Base-by-base conservation (phyloP, 2,888 invertebrate species). In the Sesamia inferens region DNA sequence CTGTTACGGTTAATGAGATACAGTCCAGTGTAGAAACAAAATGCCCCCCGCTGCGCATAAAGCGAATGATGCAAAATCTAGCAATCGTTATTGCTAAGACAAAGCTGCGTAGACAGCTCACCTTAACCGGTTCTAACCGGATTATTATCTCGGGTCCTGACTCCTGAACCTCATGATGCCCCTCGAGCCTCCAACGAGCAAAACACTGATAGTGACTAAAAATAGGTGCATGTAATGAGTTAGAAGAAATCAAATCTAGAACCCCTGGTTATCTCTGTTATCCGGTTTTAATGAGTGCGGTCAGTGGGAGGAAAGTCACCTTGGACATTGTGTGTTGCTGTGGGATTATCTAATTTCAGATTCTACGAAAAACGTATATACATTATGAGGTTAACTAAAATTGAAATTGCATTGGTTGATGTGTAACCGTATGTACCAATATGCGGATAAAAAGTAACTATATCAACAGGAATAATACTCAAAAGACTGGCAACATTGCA, bases 201-300 rank as follows among this genome's bases (percentile, higher is more conserved):
- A 73, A 85, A 86, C 76, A 82, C 61, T 74, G 83, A 85, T 86
- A 85, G n/a, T 13, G 47, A 63, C 57, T 83, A 77, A 72, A 57
- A 64, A 69, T 79, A 79, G 67, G 58, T n/a, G 75, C 42, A 39
- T 11, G 51, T 54, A 54, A 7, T 68, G 48, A 74, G 71, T 81
- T 86, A 73, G 57, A 74, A 66, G 72, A 72, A 69, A 78, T 79
- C 61, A 54, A 75, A 83, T 64, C 48, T 62, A 74, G 71, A 81
- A 74, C 84, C 72, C 71, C 68, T 65, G 61, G 74, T 79, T 76
- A 79, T 79, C 69, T 10, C 2, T 16, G 19, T 22, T 72, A 62
- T 70, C 71, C 64, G 55, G 22, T n/a, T 74, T 72, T 70, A 54
- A 69, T 69, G 1, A 31, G 16, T 24, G 7, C 14, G 42, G 1